Percentiles rank a stretch among this genome's conserved stretches.
phyloP scores from a whole-genome alignment of 2,113 vertebrate species.

The Puntigrus tetrazona region DNA sequence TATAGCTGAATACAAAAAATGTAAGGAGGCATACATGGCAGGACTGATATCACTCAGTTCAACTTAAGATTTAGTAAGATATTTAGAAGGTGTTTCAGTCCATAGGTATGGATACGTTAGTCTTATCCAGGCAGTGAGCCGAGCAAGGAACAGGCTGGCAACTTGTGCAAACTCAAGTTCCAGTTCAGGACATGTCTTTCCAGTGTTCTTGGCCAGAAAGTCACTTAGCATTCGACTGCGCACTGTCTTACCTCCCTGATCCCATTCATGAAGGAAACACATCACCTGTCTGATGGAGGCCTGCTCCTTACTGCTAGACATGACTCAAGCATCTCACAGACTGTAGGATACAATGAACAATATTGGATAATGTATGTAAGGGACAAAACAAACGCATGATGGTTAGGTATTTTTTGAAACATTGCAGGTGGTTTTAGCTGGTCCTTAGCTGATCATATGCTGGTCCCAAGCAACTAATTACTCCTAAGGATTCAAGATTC shows the following conservation, averaged over 20 bases:
- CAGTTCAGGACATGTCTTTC: conserved; percentile 80
- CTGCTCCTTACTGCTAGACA: conserved; percentile 74
- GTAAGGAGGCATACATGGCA: conserved; percentile 66
- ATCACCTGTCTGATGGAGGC: conserved; percentile 74
- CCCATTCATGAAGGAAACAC: conserved; percentile 81
- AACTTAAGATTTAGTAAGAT: neutral
- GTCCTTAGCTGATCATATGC: no score
- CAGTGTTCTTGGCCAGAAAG: conserved; percentile 76
- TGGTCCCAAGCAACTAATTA: no score
- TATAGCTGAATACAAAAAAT: conserved; percentile 73
- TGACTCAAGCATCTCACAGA: conserved; percentile 47
- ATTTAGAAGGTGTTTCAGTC: neutral
- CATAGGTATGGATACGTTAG: conserved; percentile 78
- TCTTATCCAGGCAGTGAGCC: conserved; percentile 81
- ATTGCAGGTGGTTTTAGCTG: no score
- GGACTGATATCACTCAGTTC: neutral
- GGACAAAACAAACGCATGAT: neutral
- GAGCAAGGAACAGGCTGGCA: conserved; percentile 83
- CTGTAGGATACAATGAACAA: neutral
- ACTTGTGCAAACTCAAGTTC: conserved; percentile 83
- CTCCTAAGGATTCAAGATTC: no score
- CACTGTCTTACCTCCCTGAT: conserved; percentile 68
- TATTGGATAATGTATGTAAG: neutral
- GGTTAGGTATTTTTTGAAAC: no score
- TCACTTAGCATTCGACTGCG: conserved; percentile 71